Conservation (phyloP, 2,797 vertebrate species). For the Hyperoplus lanceolatus region DNA sequence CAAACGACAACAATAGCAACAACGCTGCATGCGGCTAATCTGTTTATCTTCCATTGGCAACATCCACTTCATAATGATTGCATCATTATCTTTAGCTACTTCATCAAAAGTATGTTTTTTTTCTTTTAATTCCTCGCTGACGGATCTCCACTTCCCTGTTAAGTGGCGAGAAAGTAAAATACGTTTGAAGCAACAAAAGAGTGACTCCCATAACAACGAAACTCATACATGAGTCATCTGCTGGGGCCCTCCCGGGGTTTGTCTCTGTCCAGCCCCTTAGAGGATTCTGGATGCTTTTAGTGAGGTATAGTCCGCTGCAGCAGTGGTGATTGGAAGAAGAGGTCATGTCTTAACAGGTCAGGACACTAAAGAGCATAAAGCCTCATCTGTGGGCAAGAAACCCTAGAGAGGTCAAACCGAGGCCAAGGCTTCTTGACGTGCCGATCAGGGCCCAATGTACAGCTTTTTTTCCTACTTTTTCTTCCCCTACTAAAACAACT, state of each 20-base stretch:
- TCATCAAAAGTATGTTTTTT: slow-evolving; percentile 31
- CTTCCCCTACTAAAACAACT: slow-evolving; percentile 10
- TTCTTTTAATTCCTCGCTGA: slow-evolving; percentile 45
- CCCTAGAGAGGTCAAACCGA: slow-evolving; percentile 62
- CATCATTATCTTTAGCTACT: slow-evolving; percentile 35
- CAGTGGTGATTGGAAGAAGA: slow-evolving; percentile 42
- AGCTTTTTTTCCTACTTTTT: slow-evolving; percentile 28
- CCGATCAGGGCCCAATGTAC: slow-evolving; percentile 37
- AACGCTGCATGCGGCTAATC: slow-evolving; percentile 1
- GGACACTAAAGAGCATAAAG: slow-evolving; percentile 57
- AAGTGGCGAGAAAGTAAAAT: slow-evolving; percentile 18
- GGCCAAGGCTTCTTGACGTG: slow-evolving; percentile 56
- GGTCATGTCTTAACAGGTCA: slow-evolving; percentile 82
- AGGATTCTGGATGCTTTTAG: slow-evolving; percentile 62
- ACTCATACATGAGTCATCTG: slow-evolving; percentile 76
- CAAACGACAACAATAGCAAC: slow-evolving; percentile 9
- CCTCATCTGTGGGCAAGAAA: slow-evolving; percentile 58
- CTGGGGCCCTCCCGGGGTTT: slow-evolving; percentile 65
- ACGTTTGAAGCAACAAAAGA: slow-evolving; percentile 33
- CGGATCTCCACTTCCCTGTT: slow-evolving; percentile 34
- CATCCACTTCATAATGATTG: slow-evolving; percentile 9
- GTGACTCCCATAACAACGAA: slow-evolving; percentile 67
- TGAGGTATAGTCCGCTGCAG: slow-evolving; percentile 49
- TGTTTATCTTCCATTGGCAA: slow-evolving; percentile 52
- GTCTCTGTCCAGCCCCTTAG: slow-evolving; percentile 61